phyloP scores from a whole-genome alignment of 2,113 vertebrate species.

The Rousettus leschenaultii region DNA sequence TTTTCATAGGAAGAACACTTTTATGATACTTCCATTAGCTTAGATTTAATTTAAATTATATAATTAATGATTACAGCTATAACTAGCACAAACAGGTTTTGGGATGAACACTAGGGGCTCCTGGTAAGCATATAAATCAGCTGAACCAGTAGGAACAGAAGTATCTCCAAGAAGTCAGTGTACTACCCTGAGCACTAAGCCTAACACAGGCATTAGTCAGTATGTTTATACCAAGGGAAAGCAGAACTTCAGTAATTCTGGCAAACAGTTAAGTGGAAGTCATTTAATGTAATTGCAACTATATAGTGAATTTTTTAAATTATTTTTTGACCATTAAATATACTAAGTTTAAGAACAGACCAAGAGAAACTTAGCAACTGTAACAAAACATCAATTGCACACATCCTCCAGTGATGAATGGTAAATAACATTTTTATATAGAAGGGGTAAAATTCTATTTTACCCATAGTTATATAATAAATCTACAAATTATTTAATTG shows the following conservation, averaged over 20 bases:
- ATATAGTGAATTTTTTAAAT: neutral
- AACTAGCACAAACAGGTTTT: neutral
- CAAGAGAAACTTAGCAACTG: neutral
- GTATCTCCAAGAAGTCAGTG: neutral
- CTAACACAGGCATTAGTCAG: neutral
- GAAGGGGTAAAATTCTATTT: neutral
- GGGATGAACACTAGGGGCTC: neutral
- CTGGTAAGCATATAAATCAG: neutral
- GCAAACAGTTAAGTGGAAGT: neutral
- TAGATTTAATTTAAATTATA: neutral
- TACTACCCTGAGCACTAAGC: neutral
- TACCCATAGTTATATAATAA: neutral
- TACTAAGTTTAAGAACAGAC: neutral
- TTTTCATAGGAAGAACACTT: neutral
- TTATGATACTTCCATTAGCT: neutral
- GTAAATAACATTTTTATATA: neutral
- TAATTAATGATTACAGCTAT: neutral
- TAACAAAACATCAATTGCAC: neutral
- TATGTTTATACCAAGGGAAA: neutral
- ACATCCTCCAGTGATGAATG: neutral
- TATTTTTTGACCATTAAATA: neutral
- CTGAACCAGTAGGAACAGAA: neutral
- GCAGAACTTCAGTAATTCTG: neutral
- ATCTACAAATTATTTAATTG: neutral
- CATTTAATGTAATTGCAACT: constrained; percentile 5